phyloP scores from a whole-genome alignment of 2,113 vertebrate genomes.

The Capra hircus region DNA sequence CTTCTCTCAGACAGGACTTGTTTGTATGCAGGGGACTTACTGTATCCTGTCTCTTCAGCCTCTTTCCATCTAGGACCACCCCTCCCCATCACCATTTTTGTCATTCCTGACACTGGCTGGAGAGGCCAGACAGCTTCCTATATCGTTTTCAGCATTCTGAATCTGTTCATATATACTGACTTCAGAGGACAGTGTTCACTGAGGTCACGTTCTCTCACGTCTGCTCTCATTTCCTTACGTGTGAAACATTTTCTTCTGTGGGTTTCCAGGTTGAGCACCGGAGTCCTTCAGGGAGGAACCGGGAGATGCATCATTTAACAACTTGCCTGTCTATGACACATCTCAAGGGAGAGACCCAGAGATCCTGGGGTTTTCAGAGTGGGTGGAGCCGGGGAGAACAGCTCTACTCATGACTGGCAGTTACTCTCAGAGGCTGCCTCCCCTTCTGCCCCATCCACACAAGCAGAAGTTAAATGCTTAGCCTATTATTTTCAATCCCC shows the following conservation, averaged over 20 bases:
- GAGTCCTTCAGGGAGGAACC: background rate
- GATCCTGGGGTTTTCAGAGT: background rate
- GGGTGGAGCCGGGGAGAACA: background rate
- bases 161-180: background rate
- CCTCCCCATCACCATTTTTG: background rate
- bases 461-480: background rate
- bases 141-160: background rate
- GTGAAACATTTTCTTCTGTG: background rate
- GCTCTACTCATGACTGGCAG: background rate
- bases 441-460: background rate
- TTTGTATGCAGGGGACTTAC: background rate
- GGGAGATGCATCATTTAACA: background rate
- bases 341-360: background rate
- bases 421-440: background rate
- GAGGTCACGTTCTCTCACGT: background rate
- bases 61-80: background rate
- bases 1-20: background rate
- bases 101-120: background rate
- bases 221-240: background rate
- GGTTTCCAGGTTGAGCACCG: background rate
- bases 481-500: background rate
- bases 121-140: background rate
- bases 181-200: background rate
- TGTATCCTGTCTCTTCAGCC: background rate
- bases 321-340: background rate